Percentiles rank a stretch among this genome's conserved stretches.
Evolutionary conservation across 2,888 invertebrate species (phyloP).

Genomic region (Thereva unica): DNA sequence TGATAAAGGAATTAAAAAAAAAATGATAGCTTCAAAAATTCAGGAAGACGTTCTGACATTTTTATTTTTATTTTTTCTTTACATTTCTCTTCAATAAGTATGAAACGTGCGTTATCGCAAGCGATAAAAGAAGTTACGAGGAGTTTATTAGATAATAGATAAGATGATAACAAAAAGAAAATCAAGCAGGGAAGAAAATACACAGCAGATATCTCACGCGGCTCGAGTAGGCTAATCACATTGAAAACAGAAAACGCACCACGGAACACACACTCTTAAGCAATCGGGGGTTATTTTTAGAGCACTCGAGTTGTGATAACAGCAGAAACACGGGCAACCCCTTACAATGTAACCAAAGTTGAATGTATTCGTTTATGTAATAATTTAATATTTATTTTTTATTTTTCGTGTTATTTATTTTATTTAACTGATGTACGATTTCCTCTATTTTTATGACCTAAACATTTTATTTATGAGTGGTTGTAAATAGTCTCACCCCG

Average conservation of each 20-base stretch:
- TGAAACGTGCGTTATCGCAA: slow-evolving; percentile 19
- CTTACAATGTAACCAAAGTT: neutral
- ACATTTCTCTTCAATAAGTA: slow-evolving; percentile 18
- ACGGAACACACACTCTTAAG: slow-evolving; percentile 6
- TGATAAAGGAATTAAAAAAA: too few species aligned
- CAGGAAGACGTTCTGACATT: too few species aligned
- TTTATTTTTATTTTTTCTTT: neutral
- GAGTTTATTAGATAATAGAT: slow-evolving; percentile 34
- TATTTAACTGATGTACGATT: too few species aligned
- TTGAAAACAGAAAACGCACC: neutral
- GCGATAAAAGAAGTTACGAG: slow-evolving; percentile 22
- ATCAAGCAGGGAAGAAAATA: neutral
- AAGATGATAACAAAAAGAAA: slow-evolving; percentile 2
- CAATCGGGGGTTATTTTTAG: neutral
- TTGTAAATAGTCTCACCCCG: too few species aligned
- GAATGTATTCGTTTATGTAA: too few species aligned
- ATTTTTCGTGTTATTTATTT: too few species aligned
- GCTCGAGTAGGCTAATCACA: slow-evolving; percentile 14
- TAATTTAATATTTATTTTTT: too few species aligned
- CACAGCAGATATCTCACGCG: neutral
- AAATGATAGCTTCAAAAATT: too few species aligned
- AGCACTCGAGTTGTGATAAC: neutral
- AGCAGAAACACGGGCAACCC: neutral
- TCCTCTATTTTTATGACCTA: too few species aligned
- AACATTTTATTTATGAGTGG: too few species aligned